Evolutionary conservation across 2,888 invertebrate genomes (phyloP).

Genomic region (Vesta saturnalis): DNA sequence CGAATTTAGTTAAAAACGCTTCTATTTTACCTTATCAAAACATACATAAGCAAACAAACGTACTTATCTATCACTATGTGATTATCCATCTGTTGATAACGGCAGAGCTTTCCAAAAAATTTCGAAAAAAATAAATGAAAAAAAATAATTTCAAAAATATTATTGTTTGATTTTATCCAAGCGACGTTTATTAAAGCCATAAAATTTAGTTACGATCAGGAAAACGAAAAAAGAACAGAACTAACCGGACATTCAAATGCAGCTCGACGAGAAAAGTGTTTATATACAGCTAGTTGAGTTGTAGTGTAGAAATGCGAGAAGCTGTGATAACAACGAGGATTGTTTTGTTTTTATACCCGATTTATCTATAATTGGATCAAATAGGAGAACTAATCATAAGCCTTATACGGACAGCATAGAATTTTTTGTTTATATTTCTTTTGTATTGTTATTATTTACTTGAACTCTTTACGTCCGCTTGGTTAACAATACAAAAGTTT

Average conservation of each 20-base stretch:
- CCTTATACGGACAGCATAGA: conserved; percentile 10
- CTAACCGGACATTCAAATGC: conserved; percentile 31
- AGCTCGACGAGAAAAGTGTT: conserved; percentile 29
- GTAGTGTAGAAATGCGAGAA: conserved; percentile 50
- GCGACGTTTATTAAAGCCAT: conserved; percentile 34
- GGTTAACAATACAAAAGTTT: too few relatives aligned
- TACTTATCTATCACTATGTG: too few relatives aligned
- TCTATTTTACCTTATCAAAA: too few relatives aligned
- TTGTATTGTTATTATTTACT: conserved; percentile 1
- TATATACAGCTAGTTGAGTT: conserved; percentile 50
- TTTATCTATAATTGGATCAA: conserved; percentile 58
- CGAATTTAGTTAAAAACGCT: too few relatives aligned
- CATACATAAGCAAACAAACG: too few relatives aligned
- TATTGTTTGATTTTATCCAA: conserved; percentile 24
- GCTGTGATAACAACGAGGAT: conserved; percentile 49
- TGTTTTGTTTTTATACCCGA: conserved; percentile 54
- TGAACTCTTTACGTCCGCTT: not conserved
- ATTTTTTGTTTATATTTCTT: not conserved
- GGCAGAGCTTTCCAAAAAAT: too few relatives aligned
- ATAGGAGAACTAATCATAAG: conserved; percentile 37
- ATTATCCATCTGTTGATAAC: too few relatives aligned
- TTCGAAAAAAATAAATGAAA: not conserved
- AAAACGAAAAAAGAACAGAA: conserved; percentile 28
- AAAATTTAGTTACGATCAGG: conserved; percentile 33
- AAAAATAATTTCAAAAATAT: not conserved